A percentile compares a stretch with the other conserved stretches of the same genome.
Evolutionary conservation across 2,797 vertebrate species (phyloP).

Genomic region (Pseudopleuronectes americanus): DNA sequence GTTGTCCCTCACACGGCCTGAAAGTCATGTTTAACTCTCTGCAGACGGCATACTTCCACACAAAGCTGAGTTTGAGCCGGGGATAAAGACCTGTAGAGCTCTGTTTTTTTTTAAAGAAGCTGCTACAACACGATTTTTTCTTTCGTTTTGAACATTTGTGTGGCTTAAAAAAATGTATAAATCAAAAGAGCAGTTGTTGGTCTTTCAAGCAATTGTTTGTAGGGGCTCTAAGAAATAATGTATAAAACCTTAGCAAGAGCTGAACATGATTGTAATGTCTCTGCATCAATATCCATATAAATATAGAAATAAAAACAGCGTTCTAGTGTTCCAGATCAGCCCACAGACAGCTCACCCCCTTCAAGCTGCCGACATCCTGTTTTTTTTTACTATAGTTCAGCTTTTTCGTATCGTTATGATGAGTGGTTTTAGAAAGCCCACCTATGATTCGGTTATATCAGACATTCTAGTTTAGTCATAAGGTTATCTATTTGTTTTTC

Average conservation of each 20-base stretch:
- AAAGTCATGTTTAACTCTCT: slow-evolving; percentile 61
- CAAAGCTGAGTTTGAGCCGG: slow-evolving; percentile 21
- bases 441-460: slow-evolving; percentile 16
- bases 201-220: background rate
- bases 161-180: background rate
- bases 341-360: slow-evolving; percentile 44
- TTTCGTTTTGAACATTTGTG: slow-evolving; percentile 10
- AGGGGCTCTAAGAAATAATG: slow-evolving; percentile 2
- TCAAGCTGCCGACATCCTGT: slow-evolving; percentile 11
- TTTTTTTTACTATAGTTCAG: slow-evolving; percentile 18
- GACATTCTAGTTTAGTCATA: slow-evolving; percentile 10
- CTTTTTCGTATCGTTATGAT: slow-evolving; percentile 3
- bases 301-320: slow-evolving; percentile 25
- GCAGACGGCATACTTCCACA: slow-evolving; percentile 9
- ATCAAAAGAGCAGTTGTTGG: background rate
- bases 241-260: slow-evolving; percentile 5
- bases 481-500: slow-evolving; percentile 31
- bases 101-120: background rate
- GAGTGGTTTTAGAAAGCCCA: background rate
- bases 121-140: background rate
- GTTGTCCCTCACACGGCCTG: slow-evolving; percentile 82
- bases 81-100: slow-evolving; percentile 1
- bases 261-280: slow-evolving; percentile 24
- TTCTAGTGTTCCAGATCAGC: slow-evolving; percentile 5
- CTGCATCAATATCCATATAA: slow-evolving; percentile 3